phyloP scores from a whole-genome alignment of 2,797 vertebrate genomes.

The Ataeniobius toweri region DNA sequence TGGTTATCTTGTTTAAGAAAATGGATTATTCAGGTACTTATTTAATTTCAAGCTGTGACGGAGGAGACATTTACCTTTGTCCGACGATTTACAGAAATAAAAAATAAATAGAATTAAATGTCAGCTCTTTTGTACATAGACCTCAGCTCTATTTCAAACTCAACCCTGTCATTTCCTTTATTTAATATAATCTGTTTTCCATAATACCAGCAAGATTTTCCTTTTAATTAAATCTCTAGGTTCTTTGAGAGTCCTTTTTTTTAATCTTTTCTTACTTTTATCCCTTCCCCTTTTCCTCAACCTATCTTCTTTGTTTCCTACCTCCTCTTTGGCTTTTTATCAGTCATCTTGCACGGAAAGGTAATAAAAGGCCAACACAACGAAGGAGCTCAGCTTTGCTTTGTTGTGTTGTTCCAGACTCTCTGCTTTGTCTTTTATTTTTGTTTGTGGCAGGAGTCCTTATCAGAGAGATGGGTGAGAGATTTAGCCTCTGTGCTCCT shows the following conservation, averaged over 20 bases:
- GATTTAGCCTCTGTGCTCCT: conserved; percentile 71
- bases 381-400: conserved; percentile 51
- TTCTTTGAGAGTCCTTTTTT: conserved; percentile 51
- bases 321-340: conserved; percentile 75
- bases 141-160: conserved; percentile 30
- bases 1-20: conserved; percentile 5
- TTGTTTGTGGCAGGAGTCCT: conserved; percentile 72
- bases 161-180: conserved; percentile 44
- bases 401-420: conserved; percentile 62
- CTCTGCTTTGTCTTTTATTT: conserved; percentile 68
- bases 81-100: conserved; percentile 30
- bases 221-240: conserved; percentile 67
- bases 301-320: conserved; percentile 59
- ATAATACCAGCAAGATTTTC: conserved; percentile 45
- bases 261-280: conserved; percentile 55
- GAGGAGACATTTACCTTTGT: conserved; percentile 20
- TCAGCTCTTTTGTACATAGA: conserved; percentile 7
- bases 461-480: conserved; percentile 61
- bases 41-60: conserved; percentile 1
- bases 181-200: conserved; percentile 61
- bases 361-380: conserved; percentile 75
- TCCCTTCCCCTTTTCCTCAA: conserved; percentile 48
- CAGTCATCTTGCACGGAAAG: conserved; percentile 76
- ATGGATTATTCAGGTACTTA: conserved; percentile 8
- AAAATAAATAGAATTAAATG: conserved; percentile 11